phyloP scores from a whole-genome alignment of 2,797 vertebrate genomes.

The Sebastes oblongus region DNA sequence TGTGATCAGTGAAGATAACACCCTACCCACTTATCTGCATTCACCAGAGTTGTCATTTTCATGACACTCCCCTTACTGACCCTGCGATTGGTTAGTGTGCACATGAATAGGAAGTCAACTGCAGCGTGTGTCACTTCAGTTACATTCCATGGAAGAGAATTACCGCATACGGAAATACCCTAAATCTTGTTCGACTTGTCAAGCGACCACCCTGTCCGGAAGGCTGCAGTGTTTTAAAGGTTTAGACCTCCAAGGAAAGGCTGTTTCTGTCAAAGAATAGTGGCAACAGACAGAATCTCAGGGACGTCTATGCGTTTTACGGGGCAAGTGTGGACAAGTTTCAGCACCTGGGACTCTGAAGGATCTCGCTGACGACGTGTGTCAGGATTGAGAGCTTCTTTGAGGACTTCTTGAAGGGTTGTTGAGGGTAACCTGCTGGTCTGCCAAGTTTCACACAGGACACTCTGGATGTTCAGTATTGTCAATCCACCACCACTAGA shows the following conservation, averaged over 20 bases:
- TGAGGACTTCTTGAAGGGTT: neutral
- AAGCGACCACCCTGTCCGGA: neutral
- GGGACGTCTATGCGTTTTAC: neutral
- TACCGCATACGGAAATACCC: neutral
- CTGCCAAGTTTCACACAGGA: neutral
- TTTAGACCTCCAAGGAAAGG: neutral
- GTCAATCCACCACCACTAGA: slow-evolving; percentile 29
- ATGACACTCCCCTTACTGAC: neutral
- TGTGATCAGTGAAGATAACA: neutral
- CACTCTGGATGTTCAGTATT: neutral
- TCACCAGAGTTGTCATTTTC: slow-evolving; percentile 2
- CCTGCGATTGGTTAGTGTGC: neutral
- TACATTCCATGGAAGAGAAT: neutral
- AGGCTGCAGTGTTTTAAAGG: neutral
- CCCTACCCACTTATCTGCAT: neutral
- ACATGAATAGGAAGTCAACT: slow-evolving; percentile 12
- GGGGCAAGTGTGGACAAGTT: neutral
- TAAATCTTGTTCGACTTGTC: neutral
- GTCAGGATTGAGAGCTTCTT: neutral
- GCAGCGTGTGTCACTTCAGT: neutral
- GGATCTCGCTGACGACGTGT: neutral
- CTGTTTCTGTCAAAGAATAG: neutral
- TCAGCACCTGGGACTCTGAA: neutral
- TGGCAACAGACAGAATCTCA: neutral
- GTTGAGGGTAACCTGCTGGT: neutral